phyloP scores from a whole-genome alignment of 1,140 invertebrate genomes.

The Lineus longissimus region DNA sequence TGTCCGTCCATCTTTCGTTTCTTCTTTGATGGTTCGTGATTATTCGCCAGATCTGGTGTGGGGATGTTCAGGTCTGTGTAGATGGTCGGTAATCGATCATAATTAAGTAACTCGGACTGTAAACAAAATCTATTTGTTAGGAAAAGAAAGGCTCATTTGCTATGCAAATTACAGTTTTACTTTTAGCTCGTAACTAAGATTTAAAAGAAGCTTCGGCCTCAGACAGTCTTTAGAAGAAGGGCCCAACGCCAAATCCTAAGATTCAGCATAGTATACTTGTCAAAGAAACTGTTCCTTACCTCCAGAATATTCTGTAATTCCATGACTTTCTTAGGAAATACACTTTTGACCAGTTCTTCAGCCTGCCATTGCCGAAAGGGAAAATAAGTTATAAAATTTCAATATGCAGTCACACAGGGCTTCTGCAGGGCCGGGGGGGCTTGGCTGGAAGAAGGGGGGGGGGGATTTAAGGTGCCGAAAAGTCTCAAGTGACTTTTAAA shows the following conservation, averaged over 20 bases:
- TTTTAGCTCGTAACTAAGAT: conserved; percentile 1
- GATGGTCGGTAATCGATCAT: conserved; percentile 70
- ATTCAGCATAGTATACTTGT: too few species aligned
- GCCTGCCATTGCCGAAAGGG: conserved; percentile 56
- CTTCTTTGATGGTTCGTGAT: conserved; percentile 36
- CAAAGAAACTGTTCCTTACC: conserved; percentile 23
- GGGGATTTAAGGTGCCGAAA: too few species aligned
- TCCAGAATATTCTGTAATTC: conserved; percentile 79
- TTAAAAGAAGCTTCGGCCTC: neutral
- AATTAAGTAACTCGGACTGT: conserved; percentile 69
- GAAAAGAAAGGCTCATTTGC: neutral
- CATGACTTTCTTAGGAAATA: conserved; percentile 86
- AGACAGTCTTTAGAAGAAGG: too few species aligned
- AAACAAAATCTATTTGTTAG: conserved; percentile 1
- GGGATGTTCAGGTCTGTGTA: conserved; percentile 82
- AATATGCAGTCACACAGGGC: too few species aligned
- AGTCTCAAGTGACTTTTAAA: too few species aligned
- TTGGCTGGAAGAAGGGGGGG: too few species aligned
- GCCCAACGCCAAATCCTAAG: too few species aligned
- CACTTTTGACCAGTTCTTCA: conserved; percentile 77
- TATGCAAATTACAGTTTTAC: conserved; percentile 2
- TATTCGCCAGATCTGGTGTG: conserved; percentile 73
- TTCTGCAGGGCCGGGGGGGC: too few species aligned
- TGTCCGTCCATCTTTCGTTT: neutral
- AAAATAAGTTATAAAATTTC: too few species aligned